Percentiles rank a stretch among this genome's conserved stretches.
Evolutionary conservation across 2,113 vertebrate species (phyloP).

Genomic region (Cavia aperea): DNA sequence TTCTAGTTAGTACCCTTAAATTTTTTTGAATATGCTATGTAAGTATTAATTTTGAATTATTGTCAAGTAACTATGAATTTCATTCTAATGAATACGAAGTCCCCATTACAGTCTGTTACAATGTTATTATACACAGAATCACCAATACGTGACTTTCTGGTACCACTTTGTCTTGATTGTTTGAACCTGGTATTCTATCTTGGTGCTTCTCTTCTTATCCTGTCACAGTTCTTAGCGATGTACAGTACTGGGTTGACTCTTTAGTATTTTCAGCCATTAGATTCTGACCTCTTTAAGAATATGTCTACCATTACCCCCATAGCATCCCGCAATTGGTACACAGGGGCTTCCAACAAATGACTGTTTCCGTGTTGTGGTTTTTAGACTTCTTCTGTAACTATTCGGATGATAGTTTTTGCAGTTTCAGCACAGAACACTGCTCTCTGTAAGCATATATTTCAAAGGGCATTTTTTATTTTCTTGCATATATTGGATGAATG

Average conservation of each 20-base stretch:
- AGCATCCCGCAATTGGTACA: not conserved
- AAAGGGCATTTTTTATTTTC: not conserved
- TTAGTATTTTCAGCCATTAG: not conserved
- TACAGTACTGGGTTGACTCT: too few relatives aligned
- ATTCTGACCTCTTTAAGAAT: not conserved
- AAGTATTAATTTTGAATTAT: not conserved
- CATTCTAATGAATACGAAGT: not conserved
- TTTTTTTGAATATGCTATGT: not conserved
- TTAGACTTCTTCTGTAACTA: not conserved
- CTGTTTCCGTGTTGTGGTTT: not conserved
- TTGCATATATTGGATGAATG: not conserved
- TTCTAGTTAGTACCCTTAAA: not conserved
- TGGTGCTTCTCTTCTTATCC: not conserved
- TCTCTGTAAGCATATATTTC: not conserved
- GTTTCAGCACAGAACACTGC: not conserved
- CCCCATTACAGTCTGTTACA: not conserved
- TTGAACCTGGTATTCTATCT: not conserved
- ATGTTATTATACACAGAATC: not conserved
- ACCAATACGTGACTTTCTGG: not conserved
- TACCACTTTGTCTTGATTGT: rapidly evolving
- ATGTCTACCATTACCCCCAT: rapidly evolving
- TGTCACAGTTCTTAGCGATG: rapidly evolving
- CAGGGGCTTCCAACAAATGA: not conserved
- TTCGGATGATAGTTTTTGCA: not conserved
- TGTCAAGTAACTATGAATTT: not conserved